phyloP scores from a whole-genome alignment of 30 jellyfish, hydroid and myxozoan species.

The Cassiopea andromeda region DNA sequence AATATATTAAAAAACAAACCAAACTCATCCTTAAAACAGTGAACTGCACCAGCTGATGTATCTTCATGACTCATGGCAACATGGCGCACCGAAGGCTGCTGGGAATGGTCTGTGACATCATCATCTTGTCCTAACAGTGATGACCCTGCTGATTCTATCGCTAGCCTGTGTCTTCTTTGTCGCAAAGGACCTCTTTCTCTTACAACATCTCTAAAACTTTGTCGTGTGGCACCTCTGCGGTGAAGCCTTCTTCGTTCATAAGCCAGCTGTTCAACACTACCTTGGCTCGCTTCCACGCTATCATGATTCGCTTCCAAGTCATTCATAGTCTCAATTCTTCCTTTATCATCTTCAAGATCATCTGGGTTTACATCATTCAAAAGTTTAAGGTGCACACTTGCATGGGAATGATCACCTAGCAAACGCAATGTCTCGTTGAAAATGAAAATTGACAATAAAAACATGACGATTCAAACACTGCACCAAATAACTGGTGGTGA shows the following conservation, averaged over 20 bases:
- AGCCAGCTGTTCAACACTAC: too few relatives aligned
- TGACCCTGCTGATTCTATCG: conserved; percentile 77
- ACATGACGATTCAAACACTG: too few relatives aligned
- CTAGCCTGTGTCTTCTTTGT: conserved; percentile 69
- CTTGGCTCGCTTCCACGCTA: conserved; percentile 37
- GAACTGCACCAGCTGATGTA: conserved; percentile 96
- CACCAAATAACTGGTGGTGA: too few relatives aligned
- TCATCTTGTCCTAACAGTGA: conserved; percentile 75
- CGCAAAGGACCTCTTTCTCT: conserved; percentile 74
- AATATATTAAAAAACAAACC: conserved; percentile 37
- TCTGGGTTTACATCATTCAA: conserved; percentile 36
- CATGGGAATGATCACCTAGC: conserved; percentile 35
- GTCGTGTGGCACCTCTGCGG: conserved; percentile 87
- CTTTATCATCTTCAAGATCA: conserved; percentile 36
- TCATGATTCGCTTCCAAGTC: conserved; percentile 58
- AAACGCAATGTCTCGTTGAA: too few relatives aligned
- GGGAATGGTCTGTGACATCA: conserved; percentile 46
- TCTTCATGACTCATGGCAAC: conserved; percentile 94
- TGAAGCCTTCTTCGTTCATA: conserved; percentile 60
- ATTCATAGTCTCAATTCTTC: conserved; percentile 32
- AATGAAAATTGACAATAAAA: too few relatives aligned
- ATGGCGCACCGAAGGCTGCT: conserved; percentile 60
- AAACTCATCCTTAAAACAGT: conserved; percentile 92
- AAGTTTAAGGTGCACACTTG: conserved; percentile 20
- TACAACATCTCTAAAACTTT: conserved; percentile 44